Percentiles rank a stretch among this genome's conserved stretches.
Conservation (phyloP, 2,797 vertebrate genomes). For the Manis pentadactyla region DNA sequence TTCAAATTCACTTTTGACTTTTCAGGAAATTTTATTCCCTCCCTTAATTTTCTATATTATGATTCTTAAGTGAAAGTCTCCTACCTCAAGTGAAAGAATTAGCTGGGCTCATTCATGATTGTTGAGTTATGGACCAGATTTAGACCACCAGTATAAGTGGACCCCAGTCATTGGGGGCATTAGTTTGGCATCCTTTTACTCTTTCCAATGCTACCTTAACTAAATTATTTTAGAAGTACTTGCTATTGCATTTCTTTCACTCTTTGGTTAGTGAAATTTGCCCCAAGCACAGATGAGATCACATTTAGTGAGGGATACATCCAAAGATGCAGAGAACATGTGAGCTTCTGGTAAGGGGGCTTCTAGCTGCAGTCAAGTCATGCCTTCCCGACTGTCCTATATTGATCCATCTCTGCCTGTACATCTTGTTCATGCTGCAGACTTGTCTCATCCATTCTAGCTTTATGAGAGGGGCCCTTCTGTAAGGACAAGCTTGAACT, state of each 20-base stretch:
- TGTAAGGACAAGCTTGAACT: neutral
- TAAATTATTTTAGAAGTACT: neutral
- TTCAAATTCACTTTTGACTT: slow-evolving; percentile 17
- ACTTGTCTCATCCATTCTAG: neutral
- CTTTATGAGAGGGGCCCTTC: neutral
- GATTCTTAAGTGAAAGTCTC: neutral
- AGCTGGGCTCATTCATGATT: neutral
- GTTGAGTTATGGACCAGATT: neutral
- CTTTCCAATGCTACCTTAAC: neutral
- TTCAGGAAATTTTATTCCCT: neutral
- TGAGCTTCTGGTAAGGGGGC: neutral
- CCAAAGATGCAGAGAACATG: neutral
- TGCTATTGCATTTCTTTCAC: neutral
- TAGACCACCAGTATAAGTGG: neutral
- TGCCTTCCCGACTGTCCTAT: neutral
- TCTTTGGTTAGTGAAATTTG: neutral
- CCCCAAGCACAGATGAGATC: neutral
- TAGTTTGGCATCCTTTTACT: neutral
- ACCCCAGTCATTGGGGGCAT: neutral
- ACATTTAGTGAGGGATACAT: neutral
- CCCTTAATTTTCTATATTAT: neutral
- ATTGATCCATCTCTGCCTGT: neutral
- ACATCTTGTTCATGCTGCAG: neutral
- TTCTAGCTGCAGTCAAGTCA: neutral
- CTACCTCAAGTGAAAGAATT: neutral